These are phyloP conservation scores for Ancistrus triradiatus DNA, from an alignment of 2,113 vertebrate genomes.

Conservation along the genomic window DNA sequence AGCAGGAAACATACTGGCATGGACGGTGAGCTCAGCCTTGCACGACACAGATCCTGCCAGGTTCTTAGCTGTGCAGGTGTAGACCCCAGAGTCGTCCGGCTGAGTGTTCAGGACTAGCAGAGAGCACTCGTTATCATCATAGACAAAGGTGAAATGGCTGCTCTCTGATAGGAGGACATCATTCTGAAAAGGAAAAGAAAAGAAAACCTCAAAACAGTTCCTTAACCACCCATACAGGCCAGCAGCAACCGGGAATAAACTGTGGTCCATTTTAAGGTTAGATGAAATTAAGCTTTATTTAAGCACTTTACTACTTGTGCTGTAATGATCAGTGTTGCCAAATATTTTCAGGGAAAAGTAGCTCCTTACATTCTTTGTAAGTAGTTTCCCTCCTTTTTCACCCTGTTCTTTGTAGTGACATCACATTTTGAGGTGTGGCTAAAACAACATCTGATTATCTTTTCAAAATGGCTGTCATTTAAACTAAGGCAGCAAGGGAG, in stretches of 20 bases:
- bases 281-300: too few species aligned
- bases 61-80: constrained; percentile 91
- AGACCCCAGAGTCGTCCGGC: constrained; percentile 80
- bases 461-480: too few species aligned
- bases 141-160: constrained; percentile 90
- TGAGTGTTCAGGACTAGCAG: constrained; percentile 84
- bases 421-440: too few species aligned
- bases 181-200: constrained; percentile 65
- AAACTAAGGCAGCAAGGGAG: too few species aligned
- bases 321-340: too few species aligned
- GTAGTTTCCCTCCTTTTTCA: too few species aligned
- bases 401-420: too few species aligned
- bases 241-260: background rate
- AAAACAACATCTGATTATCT: too few species aligned
- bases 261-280: background rate
- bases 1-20: constrained; percentile 68
- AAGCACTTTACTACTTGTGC: too few species aligned
- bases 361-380: too few species aligned
- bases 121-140: constrained; percentile 92
- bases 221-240: background rate
- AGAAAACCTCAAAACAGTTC: background rate
- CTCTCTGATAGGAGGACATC: constrained; percentile 84
- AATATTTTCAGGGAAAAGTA: too few species aligned
- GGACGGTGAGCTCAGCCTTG: constrained; percentile 89
- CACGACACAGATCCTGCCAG: constrained; percentile 89